Base-by-base conservation (phyloP, 2,888 invertebrate species). In the Drosophila fulvimacula region DNA sequence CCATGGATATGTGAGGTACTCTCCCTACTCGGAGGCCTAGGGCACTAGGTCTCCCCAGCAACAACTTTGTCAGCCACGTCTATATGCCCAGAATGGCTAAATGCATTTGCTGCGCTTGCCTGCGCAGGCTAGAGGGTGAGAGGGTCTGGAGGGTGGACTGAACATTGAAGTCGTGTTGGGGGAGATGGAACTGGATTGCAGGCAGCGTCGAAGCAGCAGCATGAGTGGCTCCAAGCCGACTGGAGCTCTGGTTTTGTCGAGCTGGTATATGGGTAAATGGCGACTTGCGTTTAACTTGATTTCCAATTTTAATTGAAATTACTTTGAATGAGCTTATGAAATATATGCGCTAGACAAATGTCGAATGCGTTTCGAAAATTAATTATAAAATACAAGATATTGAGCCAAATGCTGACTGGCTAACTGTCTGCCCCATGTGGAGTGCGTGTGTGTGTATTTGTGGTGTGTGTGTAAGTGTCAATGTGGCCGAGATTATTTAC, bases 401-500 rank as follows among this genome's bases (percentile, higher is more conserved):
- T 77, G 65, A 66, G 60, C 59, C 46, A 42, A 72, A 61, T 53
- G 69, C 42, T 51, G 42, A 27, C 62, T 56, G 73, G 61, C 42
- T 39, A 42, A 39, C 62, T 52, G 73, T 63, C 68, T 56, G 72
- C 82, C 87, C 62, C 87, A 82, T 87, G 87, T 61, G 82, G 82
- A 13, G 65, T 66, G 53, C 42, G 27, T 52, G 9, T 49, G 39
- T 24, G 2, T 53, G 48, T 32, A 58, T 34, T 34, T 57, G 39
- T 36, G 65, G 44, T 48, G 68, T 59, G 70, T 44, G 61, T 56
- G 51, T 21, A 51, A 73, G 80, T 78, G 82, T 78, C 78, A 80
- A 84, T 67, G 71, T 82, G 76, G 74, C 58, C 76, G 57, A 88
- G 85, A 88, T 88, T 81, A 86, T 85, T 85, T 82, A 88, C 81